Evolutionary conservation across 1,140 invertebrate genomes (phyloP), one percentile per base, ranked within the genome.

Genomic region (Dendroctonus valens): DNA sequence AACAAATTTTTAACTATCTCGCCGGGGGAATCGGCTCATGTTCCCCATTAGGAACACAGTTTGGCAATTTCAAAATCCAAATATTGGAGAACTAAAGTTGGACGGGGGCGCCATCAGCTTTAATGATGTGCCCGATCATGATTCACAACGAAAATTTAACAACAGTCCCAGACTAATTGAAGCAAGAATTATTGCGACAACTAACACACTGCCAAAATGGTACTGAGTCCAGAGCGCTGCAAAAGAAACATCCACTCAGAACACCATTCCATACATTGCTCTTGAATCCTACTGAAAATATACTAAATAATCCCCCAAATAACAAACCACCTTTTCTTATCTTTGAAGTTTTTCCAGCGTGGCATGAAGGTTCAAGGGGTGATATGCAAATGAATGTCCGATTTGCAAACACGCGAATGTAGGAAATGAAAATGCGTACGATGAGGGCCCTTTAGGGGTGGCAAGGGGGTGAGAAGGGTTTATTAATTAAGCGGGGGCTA

Each of bases 41-140:
- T 57, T 50, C 41, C 54, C 54, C 54, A 57, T 57, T 57, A 57
- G 54, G 39, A 57, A 57, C 54, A 57, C n/a, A 39, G 54, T 57
- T 57, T 57, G 14, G 54, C 54, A 57, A 57, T 57, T 57, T 57
- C 54, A 57, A 57, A 57, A 57, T 57, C 54, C 54, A 57, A 57
- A 57, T 57, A 57, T 57, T 57, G 14, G 51, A 57, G 54, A 57
- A 41, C n/a, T 57, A 57, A 57, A 57, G 54, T 57, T 57, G 54
- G 40, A 57, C 54, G 54, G 39, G 54, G 49, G 7, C 49, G 11
- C 26, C 26, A 26, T 26, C 26, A 26, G 26, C 26, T 26, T 26
- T 26, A 26, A 26, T 26, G 26, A 26, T 26, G 26, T 26, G 26
- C 26, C 26, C 26, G 26, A 26, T 26, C 26, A 26, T 26, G 26